Percentiles rank a stretch among this genome's conserved stretches.
Evolutionary conservation across 2,888 invertebrate species (phyloP).

Genomic region (Athalia cordata): DNA sequence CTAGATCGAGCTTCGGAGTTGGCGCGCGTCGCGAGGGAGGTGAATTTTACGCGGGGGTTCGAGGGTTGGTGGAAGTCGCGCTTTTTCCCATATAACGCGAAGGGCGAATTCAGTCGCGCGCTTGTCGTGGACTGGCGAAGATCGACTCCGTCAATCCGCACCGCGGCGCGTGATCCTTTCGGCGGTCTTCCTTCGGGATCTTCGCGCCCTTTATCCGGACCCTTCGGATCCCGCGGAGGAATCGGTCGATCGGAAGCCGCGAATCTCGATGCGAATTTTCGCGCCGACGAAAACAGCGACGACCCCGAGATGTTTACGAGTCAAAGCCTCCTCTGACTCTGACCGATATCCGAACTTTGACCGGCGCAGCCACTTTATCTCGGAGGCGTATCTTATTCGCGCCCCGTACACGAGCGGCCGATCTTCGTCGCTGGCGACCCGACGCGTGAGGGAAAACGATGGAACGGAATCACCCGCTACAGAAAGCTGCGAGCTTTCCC

Average conservation of each 20-base stretch:
- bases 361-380: slow-evolving; percentile 14
- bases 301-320: background rate
- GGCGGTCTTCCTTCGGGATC: background rate
- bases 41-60: background rate
- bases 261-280: background rate
- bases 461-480: background rate
- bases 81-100: slow-evolving; percentile 4
- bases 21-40: background rate
- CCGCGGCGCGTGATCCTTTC: background rate
- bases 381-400: background rate
- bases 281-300: background rate
- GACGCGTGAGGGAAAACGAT: slow-evolving; percentile 8
- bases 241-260: background rate
- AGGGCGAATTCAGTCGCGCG: slow-evolving; percentile 16
- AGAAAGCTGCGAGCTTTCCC: slow-evolving; percentile 13
- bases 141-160: background rate
- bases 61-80: slow-evolving; percentile 19
- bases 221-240: background rate
- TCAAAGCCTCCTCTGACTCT: slow-evolving; percentile 19
- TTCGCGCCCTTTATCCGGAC: background rate
- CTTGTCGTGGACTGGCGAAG: slow-evolving; percentile 17
- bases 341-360: slow-evolving; percentile 36
- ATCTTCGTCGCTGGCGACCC: background rate
- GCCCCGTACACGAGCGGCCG: background rate
- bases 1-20: slow-evolving; percentile 10